Evolutionary conservation across 23 tunicate species (phyloP).

Genomic region (Clavelina lepadiformis): DNA sequence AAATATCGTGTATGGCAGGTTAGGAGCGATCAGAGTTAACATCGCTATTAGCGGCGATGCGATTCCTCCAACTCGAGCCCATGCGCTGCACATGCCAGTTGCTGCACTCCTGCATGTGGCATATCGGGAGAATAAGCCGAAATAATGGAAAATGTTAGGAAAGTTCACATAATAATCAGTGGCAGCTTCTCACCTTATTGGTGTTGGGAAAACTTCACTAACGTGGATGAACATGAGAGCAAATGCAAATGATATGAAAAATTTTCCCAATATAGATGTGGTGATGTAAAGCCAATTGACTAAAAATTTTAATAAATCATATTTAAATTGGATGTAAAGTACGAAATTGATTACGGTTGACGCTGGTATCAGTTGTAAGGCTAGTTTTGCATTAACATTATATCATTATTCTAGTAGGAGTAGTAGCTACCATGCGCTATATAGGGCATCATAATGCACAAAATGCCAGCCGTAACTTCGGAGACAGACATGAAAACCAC

Average conservation of each 20-base stretch:
- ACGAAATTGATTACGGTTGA: no score
- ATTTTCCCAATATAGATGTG: constrained; percentile 34
- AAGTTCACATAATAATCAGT: neutral
- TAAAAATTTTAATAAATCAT: no score
- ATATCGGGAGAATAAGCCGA: neutral
- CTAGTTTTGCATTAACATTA: neutral
- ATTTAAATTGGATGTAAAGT: no score
- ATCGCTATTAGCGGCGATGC: constrained; percentile 50
- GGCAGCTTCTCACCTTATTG: constrained; percentile 30
- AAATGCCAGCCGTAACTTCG: constrained; percentile 26
- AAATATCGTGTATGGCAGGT: constrained; percentile 32
- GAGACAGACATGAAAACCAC: neutral
- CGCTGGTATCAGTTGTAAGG: no score
- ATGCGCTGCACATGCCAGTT: constrained; percentile 24
- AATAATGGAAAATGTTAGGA: neutral
- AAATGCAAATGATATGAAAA: constrained; percentile 35
- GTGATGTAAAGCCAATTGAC: constrained; percentile 24
- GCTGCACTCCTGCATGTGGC: constrained; percentile 21
- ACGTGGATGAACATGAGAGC: constrained; percentile 38
- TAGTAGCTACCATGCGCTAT: neutral
- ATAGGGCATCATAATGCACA: constrained; percentile 15
- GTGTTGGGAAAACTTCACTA: constrained; percentile 48
- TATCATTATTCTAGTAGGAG: neutral
- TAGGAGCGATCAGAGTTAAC: constrained; percentile 1
- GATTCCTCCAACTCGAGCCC: constrained; percentile 50